Evolutionary conservation across 2,113 vertebrate species (phyloP).

Genomic region (Neodon shergylaensis): DNA sequence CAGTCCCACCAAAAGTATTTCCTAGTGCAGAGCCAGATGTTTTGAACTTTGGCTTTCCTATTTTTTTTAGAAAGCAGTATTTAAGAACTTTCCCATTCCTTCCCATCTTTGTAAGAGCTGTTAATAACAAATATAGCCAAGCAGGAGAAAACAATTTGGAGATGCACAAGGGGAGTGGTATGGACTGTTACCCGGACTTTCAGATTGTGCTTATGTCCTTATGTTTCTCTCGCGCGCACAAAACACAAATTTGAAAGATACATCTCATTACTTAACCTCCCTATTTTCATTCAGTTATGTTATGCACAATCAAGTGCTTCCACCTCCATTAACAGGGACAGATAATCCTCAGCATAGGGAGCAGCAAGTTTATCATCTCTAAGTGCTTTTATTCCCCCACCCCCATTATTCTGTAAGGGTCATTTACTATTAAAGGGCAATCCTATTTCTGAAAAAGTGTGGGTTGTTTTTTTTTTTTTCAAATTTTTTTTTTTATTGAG

Average conservation of each 20-base stretch:
- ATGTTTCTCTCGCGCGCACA: neutral
- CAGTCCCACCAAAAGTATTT: slow-evolving; percentile 71
- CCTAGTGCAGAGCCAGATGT: slow-evolving; percentile 73
- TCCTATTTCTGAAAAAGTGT: neutral
- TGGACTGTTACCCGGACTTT: neutral
- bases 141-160: slow-evolving; percentile 22
- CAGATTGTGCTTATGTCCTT: neutral
- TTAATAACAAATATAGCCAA: slow-evolving; percentile 10
- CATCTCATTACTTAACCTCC: neutral
- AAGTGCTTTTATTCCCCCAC: neutral
- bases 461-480: too few relatives aligned
- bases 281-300: neutral
- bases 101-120: slow-evolving; percentile 64
- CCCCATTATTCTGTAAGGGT: neutral
- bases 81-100: slow-evolving; percentile 61
- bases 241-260: neutral
- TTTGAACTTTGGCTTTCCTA: slow-evolving; percentile 23
- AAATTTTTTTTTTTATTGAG: too few relatives aligned
- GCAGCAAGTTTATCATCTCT: neutral
- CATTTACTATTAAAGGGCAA: neutral
- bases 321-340: neutral
- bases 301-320: neutral
- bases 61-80: slow-evolving; percentile 41
- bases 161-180: neutral
- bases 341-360: neutral